Base-by-base conservation (phyloP, 2,888 invertebrate genomes). In the Tinea trinotella region DNA sequence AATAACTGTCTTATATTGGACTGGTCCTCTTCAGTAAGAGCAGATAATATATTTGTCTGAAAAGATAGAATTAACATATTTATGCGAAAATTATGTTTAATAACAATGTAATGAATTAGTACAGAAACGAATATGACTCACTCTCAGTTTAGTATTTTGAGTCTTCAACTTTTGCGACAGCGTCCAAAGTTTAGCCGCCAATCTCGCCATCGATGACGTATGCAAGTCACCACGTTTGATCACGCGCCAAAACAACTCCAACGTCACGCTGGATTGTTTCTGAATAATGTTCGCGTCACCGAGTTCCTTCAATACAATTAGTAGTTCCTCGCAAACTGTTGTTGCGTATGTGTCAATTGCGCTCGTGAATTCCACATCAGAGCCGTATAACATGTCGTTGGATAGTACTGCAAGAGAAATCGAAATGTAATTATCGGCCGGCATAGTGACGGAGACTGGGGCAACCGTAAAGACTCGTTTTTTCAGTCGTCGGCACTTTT, bases 311-410 rank as follows among this genome's bases (percentile, higher is more conserved):
- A 95, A 74, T 58, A 91, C 89, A 1, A 85, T 78, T 3, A 96
- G 73, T 57, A 96, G 83, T 74, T 95, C 93, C 61, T 93, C 92
- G 34, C 96, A 85, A 54, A 97, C 86, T 59, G 92, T 90, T 0
- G 90, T 89, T 58, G 92, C 91, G 68, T 95, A 90, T 66, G 89
- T 90, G 64, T 94, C 91, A 1, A 97, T 87, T 74, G 95, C 94
- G 1, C 85, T 80, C 52, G 97, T 82, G 71, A 96, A 98, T 75
- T 96, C 95, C 10, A 91, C 89, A 78, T 97, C 97, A 9, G 92
- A 91, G 5, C 97, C 97, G 70, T 98, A 98, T 36, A 98, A 80
- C 56, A 92, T 89, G 74, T 98, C 97, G 71, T 98, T 98, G 2
- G 97, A 96, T 66, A 97, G 92, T 57, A 98, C 96, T 91, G 62